These are phyloP conservation scores for Rhinogobio ventralis DNA, from an alignment of 2,797 vertebrate species.

Conservation along the genomic window DNA sequence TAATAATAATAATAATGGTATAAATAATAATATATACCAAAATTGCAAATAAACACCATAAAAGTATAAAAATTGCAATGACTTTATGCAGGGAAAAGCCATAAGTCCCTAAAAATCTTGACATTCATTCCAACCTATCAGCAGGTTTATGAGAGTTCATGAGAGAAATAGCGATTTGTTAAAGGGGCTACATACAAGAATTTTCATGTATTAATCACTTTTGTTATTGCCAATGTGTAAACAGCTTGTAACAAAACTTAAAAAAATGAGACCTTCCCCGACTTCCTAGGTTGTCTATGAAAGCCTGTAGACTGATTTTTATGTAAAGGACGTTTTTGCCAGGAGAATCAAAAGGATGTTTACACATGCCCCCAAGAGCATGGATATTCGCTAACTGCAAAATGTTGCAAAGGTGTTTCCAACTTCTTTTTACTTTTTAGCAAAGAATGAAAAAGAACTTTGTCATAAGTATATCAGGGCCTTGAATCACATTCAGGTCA, in stretches of 20 bases:
- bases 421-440: too few relatives aligned
- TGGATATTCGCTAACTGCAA: too few relatives aligned
- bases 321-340: background rate
- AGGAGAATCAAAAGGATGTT: too few relatives aligned
- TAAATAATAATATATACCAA: background rate
- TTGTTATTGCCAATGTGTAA: too few relatives aligned
- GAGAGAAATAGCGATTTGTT: background rate
- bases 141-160: background rate
- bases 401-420: too few relatives aligned
- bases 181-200: background rate
- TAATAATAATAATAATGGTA: background rate
- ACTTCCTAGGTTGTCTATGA: background rate
- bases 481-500: too few relatives aligned
- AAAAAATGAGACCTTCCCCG: too few relatives aligned
- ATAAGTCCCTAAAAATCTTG: background rate
- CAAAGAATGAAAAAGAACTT: too few relatives aligned
- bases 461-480: too few relatives aligned
- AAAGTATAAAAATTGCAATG: background rate
- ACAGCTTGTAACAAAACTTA: too few relatives aligned
- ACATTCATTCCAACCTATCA: background rate
- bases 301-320: background rate
- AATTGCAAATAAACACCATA: background rate
- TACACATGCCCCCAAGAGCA: too few relatives aligned
- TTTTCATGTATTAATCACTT: background rate
- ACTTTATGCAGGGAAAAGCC: background rate